Evolutionary conservation across 2,113 vertebrate species (phyloP).

Genomic region (Parus major): DNA sequence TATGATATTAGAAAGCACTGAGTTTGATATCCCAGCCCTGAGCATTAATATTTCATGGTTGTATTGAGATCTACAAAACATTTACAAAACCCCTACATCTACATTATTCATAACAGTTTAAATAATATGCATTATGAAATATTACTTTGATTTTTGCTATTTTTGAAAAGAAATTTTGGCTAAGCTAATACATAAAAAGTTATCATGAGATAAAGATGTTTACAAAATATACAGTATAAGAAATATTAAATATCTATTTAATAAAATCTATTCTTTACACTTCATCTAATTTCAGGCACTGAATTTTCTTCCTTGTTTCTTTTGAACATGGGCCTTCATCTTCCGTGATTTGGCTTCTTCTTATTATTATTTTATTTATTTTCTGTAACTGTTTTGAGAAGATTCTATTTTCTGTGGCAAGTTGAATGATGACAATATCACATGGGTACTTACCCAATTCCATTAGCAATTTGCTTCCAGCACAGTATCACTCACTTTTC

Average conservation of each 20-base stretch:
- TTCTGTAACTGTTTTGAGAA: neutral
- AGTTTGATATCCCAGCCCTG: rapidly evolving
- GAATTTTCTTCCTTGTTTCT: neutral
- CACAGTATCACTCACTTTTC: neutral
- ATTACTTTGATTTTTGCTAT: neutral
- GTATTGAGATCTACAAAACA: neutral
- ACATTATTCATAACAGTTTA: neutral
- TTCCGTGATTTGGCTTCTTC: neutral
- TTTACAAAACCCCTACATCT: neutral
- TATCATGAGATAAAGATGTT: neutral
- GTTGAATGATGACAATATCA: neutral
- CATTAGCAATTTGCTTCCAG: neutral
- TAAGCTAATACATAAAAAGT: neutral
- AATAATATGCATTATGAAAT: neutral
- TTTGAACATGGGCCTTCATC: neutral
- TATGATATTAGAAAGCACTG: neutral
- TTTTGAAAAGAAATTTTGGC: neutral
- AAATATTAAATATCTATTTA: neutral
- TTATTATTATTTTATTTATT: neutral
- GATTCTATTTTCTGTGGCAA: neutral
- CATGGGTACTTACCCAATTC: neutral
- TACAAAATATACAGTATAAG: neutral
- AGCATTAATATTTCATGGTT: neutral
- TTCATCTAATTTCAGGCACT: neutral
- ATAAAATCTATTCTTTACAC: neutral